Base-by-base conservation (phyloP, 2,113 vertebrate genomes). In the Ovis aries region DNA sequence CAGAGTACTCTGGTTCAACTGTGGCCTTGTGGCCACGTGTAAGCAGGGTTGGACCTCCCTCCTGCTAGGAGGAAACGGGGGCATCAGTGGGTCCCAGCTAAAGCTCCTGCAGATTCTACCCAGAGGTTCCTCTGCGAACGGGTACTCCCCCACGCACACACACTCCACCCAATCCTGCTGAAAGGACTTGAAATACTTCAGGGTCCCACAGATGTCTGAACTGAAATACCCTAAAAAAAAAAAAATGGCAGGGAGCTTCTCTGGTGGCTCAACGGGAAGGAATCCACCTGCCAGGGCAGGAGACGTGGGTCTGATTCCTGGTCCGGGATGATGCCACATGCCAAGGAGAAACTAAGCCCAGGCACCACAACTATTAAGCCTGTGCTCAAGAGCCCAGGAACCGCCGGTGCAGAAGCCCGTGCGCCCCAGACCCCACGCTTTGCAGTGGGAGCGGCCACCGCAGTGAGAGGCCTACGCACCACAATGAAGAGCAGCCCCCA, bases 181-280 rank as follows among this genome's bases (percentile, higher is more conserved):
- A 93, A 89, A 53, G 57, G 53, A 77, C 59, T 3, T 57, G 27
- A 96, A 95, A 33, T 67, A 43, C 48, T 95, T 91, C 33, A 9
- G 86, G 40, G 5, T 84, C 7, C 84, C 52, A 96, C 27, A 59
- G 90, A 78, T 43, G 6, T 89, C 88, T 90, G 55, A 94, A 82
- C 3, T 52, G 16, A 62, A 90, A 71, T 15, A 3, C 1, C 1
- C 74, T 50, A 7, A n/a, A 21, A 82, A 33, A n/a, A 52, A 88
- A 3, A 19, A 48, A 2, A 64, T 0, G 5, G 5, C 21, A 27
- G 71, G 71, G 36, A 14, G 36, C 71, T 27, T 77, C 71, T 14
- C 71, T 77, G 71, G 21, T 77, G 71, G 71, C 71, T 77, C 40
- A 77, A 7, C 3, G 1, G 71, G 25, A 43, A 43, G 40, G 40